A percentile compares a stretch with the other conserved stretches of the same genome.
phyloP scores from a whole-genome alignment of 2,113 vertebrate genomes.

The Vulpes vulpes region DNA sequence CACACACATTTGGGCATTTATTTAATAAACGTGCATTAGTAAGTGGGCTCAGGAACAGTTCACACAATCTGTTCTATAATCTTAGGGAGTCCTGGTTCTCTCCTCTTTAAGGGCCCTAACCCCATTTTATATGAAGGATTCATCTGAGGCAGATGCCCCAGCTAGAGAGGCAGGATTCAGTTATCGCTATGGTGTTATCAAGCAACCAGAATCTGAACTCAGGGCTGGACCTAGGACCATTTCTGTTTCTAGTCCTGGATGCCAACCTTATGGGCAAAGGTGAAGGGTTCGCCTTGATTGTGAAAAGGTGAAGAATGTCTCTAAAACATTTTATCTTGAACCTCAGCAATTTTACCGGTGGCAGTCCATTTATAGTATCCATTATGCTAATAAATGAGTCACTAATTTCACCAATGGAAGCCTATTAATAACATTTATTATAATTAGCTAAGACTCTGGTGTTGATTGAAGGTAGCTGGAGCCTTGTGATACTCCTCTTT shows the following conservation, averaged over 20 bases:
- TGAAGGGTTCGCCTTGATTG: not conserved
- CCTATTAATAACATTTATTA: conserved; percentile 33
- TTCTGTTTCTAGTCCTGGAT: not conserved
- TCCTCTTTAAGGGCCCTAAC: not conserved
- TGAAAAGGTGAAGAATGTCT: not conserved
- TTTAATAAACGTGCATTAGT: not conserved
- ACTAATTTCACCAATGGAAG: conserved; percentile 56
- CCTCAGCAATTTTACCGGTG: not conserved
- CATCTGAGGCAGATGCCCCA: not conserved
- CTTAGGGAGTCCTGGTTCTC: not conserved
- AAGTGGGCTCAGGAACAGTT: not conserved
- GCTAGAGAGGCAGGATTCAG: not conserved
- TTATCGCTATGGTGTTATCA: not conserved
- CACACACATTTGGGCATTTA: not conserved
- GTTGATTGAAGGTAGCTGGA: conserved; percentile 38
- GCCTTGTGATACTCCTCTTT: not conserved
- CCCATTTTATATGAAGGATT: not conserved
- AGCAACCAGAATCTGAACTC: not conserved
- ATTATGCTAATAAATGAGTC: not conserved
- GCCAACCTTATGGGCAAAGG: not conserved
- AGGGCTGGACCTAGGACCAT: not conserved
- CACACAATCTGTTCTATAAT: not conserved
- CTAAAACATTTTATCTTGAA: not conserved
- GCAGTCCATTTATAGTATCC: not conserved
- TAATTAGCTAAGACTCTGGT: conserved; percentile 27